phyloP scores from a whole-genome alignment of 2,888 invertebrate genomes.

The Ptilodon capucinus region DNA sequence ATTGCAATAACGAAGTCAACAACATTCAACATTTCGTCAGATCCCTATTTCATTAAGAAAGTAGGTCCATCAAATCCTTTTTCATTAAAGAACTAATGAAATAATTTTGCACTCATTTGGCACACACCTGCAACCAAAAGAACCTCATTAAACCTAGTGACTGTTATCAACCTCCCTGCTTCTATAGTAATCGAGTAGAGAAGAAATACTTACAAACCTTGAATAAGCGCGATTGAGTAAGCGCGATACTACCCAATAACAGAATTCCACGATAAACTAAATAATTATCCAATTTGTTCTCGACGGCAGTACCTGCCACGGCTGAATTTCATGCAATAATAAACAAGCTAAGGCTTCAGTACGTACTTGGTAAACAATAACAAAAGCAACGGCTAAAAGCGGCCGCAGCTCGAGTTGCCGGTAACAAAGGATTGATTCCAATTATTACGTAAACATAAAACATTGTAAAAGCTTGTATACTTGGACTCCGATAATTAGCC shows the following conservation, averaged over 20 bases:
- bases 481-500: slow-evolving; percentile 1
- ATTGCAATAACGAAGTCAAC: too few relatives aligned
- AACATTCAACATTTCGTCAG: too few relatives aligned
- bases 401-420: slow-evolving; percentile 29
- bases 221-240: background rate
- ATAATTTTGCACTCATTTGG: too few relatives aligned
- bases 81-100: too few relatives aligned
- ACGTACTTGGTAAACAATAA: slow-evolving; percentile 52
- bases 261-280: slow-evolving; percentile 17
- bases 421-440: slow-evolving; percentile 39
- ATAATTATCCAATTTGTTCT: slow-evolving; percentile 34
- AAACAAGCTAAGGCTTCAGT: slow-evolving; percentile 50
- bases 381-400: slow-evolving; percentile 37
- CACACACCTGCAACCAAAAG: too few relatives aligned
- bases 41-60: too few relatives aligned
- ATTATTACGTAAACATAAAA: slow-evolving; percentile 23
- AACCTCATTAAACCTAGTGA: too few relatives aligned
- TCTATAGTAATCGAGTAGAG: too few relatives aligned
- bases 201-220: background rate
- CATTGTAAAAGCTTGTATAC: slow-evolving; percentile 8
- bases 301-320: slow-evolving; percentile 30
- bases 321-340: slow-evolving; percentile 43
- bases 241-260: background rate
- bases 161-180: too few relatives aligned
- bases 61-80: too few relatives aligned